Conservation (phyloP, 2,888 invertebrate genomes). For the Nycteola revayana region DNA sequence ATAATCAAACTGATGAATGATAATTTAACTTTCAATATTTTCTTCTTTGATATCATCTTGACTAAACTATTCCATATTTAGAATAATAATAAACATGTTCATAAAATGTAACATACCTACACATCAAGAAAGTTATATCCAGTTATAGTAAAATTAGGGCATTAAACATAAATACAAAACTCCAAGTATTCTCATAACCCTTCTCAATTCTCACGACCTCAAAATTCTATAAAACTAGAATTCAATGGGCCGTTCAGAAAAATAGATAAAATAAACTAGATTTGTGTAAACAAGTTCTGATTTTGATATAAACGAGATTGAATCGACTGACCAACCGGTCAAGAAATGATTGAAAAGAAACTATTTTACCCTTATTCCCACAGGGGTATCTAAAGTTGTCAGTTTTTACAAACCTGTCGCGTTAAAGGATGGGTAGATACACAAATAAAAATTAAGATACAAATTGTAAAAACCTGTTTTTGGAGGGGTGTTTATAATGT, state of each 20-base stretch:
- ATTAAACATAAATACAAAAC: too few relatives aligned
- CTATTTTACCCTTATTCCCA: conserved; percentile 50
- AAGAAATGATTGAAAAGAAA: conserved; percentile 36
- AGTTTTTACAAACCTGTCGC: conserved; percentile 53
- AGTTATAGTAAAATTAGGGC: too few relatives aligned
- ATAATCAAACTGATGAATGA: too few relatives aligned
- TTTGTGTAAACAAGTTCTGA: conserved; percentile 40
- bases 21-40: too few relatives aligned
- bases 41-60: too few relatives aligned
- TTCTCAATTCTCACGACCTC: conserved; percentile 42
- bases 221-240: conserved; percentile 30
- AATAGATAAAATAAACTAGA: conserved; percentile 28
- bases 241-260: conserved; percentile 21
- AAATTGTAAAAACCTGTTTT: conserved; percentile 36
- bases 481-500: too few relatives aligned
- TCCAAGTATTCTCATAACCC: conserved; percentile 30
- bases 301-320: conserved; percentile 48
- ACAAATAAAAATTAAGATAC: conserved; percentile 37
- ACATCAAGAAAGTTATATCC: too few relatives aligned
- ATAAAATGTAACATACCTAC: too few relatives aligned
- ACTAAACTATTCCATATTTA: too few relatives aligned
- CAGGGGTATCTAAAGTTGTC: conserved; percentile 29
- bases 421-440: conserved; percentile 40
- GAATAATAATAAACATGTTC: too few relatives aligned
- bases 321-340: conserved; percentile 39